These are phyloP conservation scores for Subanguina moxae DNA, from an alignment of 1,140 invertebrate genomes.

Conservation along the genomic window DNA sequence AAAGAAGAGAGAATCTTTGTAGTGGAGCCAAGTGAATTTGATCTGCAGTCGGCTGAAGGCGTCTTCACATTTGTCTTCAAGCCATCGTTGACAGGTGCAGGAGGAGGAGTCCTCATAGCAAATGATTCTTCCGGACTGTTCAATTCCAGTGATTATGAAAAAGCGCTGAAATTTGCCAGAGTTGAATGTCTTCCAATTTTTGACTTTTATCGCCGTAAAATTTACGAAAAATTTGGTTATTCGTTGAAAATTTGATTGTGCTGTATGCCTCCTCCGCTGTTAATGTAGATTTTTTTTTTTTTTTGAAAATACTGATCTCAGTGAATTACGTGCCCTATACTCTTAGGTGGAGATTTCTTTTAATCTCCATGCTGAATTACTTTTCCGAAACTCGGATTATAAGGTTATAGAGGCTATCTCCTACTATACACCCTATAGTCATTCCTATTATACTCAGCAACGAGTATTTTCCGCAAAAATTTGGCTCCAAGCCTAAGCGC, in stretches of 20 bases:
- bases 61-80: constrained; percentile 35
- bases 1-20: constrained; percentile 12
- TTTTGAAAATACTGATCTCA: too few species aligned
- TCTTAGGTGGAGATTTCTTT: too few species aligned
- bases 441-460: too few species aligned
- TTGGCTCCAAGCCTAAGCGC: too few species aligned
- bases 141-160: constrained; percentile 20
- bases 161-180: constrained; percentile 25
- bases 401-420: too few species aligned
- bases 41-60: constrained; percentile 3
- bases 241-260: background rate
- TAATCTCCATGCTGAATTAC: too few species aligned
- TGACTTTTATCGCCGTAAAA: constrained; percentile 38
- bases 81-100: constrained; percentile 13
- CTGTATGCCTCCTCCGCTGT: too few species aligned
- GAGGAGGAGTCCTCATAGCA: constrained; percentile 8
- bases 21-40: constrained; percentile 22
- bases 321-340: too few species aligned
- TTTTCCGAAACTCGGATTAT: too few species aligned
- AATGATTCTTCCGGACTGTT: constrained; percentile 14
- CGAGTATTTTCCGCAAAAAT: too few species aligned
- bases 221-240: constrained; percentile 28
- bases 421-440: too few species aligned
- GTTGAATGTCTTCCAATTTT: constrained; percentile 18
- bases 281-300: too few species aligned